phyloP scores from a whole-genome alignment of 2,888 invertebrate species.

The Exocentrus adspersus region DNA sequence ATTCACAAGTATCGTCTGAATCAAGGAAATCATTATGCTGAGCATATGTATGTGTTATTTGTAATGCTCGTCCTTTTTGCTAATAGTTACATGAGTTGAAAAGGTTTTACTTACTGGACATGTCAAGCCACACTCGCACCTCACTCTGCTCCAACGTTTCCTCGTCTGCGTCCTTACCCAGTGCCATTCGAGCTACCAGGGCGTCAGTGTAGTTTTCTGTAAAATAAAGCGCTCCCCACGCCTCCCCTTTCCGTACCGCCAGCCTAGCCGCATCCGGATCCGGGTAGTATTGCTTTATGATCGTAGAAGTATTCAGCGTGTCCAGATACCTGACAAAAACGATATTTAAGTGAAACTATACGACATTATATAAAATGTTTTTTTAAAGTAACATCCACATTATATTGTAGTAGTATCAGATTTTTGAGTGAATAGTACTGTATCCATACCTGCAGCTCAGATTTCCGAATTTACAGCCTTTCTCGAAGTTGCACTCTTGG shows the following conservation, averaged over 20 bases:
- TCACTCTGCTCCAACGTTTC: slow-evolving; percentile 89
- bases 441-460: slow-evolving; percentile 74
- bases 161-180: slow-evolving; percentile 85
- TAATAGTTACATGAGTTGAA: background rate
- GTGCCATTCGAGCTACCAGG: slow-evolving; percentile 80
- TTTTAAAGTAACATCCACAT: too few species aligned
- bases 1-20: too few species aligned
- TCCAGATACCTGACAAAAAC: slow-evolving; percentile 71
- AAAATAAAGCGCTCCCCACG: slow-evolving; percentile 91
- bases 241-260: slow-evolving; percentile 80
- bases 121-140: slow-evolving; percentile 89
- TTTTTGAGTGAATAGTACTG: too few species aligned
- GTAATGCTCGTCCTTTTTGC: too few species aligned
- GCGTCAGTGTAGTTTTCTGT: slow-evolving; percentile 91
- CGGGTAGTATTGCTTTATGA: slow-evolving; percentile 75
- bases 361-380: too few species aligned
- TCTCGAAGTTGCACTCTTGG: slow-evolving; percentile 56
- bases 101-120: slow-evolving; percentile 75
- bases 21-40: too few species aligned
- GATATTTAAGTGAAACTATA: too few species aligned
- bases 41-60: too few species aligned
- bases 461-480: slow-evolving; percentile 76
- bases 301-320: slow-evolving; percentile 65
- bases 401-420: too few species aligned
- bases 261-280: slow-evolving; percentile 73